Evolutionary conservation across 2,888 invertebrate genomes (phyloP).

Genomic region (Ormyrus pomaceus): DNA sequence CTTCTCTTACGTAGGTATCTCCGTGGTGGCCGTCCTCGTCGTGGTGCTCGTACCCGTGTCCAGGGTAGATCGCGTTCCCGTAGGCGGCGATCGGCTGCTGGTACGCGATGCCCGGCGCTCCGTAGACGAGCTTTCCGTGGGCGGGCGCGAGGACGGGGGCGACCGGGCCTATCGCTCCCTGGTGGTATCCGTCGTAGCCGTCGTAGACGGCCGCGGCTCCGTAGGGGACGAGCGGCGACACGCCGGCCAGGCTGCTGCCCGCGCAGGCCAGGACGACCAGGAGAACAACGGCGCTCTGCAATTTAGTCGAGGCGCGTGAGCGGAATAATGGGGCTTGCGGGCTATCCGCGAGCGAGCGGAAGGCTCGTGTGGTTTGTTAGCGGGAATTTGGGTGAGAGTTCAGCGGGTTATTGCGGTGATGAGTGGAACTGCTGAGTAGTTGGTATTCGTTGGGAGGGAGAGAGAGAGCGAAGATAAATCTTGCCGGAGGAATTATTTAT

Average conservation of each 20-base stretch:
- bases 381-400: too few relatives aligned
- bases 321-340: too few relatives aligned
- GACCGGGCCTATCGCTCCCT: slow-evolving; percentile 17
- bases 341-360: too few relatives aligned
- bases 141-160: not conserved
- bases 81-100: slow-evolving; percentile 20
- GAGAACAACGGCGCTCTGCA: slow-evolving; percentile 41
- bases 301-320: slow-evolving; percentile 14
- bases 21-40: slow-evolving; percentile 25
- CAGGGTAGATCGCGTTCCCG: slow-evolving; percentile 20
- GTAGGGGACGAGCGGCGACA: slow-evolving; percentile 36
- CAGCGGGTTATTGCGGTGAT: too few relatives aligned
- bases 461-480: too few relatives aligned
- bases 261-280: slow-evolving; percentile 35
- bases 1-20: not conserved
- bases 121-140: slow-evolving; percentile 40
- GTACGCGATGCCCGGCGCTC: slow-evolving; percentile 24
- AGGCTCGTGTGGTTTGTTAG: too few relatives aligned
- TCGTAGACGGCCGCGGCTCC: slow-evolving; percentile 55
- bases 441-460: too few relatives aligned
- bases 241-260: slow-evolving; percentile 29
- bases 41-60: slow-evolving; percentile 38
- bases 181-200: slow-evolving; percentile 56
- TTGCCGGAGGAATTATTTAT: too few relatives aligned
- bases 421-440: too few relatives aligned